Conservation (phyloP, 2,113 vertebrate species). For the Microtus oregoni region DNA sequence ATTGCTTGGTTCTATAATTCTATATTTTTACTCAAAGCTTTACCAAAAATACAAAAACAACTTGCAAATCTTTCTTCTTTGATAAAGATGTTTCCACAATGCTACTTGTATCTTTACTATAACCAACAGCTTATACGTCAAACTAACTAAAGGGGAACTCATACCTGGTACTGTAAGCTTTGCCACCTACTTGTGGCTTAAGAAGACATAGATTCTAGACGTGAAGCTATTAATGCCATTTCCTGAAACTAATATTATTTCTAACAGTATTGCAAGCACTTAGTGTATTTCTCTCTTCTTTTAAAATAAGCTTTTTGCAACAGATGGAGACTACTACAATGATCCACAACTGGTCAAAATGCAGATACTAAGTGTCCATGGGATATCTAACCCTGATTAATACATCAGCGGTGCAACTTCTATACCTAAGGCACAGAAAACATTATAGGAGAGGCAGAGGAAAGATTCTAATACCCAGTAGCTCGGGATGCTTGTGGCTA, state of each 20-base stretch:
- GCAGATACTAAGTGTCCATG: background rate
- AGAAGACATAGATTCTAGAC: background rate
- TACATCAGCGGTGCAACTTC: background rate
- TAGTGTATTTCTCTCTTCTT: background rate
- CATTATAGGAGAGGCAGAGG: background rate
- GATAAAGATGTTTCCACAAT: background rate
- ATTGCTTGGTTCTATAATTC: background rate
- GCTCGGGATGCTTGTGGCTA: background rate
- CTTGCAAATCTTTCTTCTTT: constrained; percentile 29
- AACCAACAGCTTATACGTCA: background rate
- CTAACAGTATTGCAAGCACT: background rate
- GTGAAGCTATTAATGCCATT: background rate
- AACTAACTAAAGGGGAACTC: background rate
- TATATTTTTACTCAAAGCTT: constrained; percentile 62
- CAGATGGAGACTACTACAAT: background rate
- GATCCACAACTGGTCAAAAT: background rate
- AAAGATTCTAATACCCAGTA: background rate
- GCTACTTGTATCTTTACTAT: background rate
- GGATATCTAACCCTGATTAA: too few relatives aligned
- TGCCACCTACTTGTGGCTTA: background rate
- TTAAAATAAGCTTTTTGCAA: background rate
- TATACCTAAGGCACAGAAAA: background rate
- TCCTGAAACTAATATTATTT: background rate
- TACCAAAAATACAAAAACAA: background rate
- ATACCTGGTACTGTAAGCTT: background rate